Evolutionary conservation across 1,140 invertebrate species (phyloP), one percentile per base, ranked within the genome.

Genomic region (Drosophila sp.): DNA sequence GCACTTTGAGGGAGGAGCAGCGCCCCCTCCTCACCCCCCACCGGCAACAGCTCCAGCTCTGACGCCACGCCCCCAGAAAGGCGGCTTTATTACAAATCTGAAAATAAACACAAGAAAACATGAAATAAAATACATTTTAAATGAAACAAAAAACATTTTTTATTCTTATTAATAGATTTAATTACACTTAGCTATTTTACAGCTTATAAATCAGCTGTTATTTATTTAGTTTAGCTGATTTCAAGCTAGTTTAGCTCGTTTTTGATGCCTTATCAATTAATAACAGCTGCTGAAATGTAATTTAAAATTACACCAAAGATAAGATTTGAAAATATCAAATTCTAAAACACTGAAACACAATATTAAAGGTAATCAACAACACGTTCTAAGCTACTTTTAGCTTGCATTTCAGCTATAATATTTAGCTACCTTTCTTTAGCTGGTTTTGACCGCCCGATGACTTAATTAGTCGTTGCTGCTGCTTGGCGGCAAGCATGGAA

Each of bases 401-500:
- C 27, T 29, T 2, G 25, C 25, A 4, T 29, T 29, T 29, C 27
- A 29, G 21, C 21, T 21, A 21, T 21, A 21, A 21, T 1, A 21
- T 1, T 1, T 21, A 21, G 21, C 21, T 21, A 21, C 21, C 21
- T 69, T 69, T 41, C 50, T 50, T 57, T 57, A 72, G 66, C 61
- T 61, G 43, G 63, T 74, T 82, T 72, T 45, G 58, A 36, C 59
- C 59, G 78, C 36, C 82, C 80, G 82, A 87, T 87, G 82, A 82
- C 82, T 87, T 87, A 87, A 87, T 87, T 89, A 87, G 79, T 25
- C 21, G 21, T 61, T 76, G 72, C 63, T 62, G 76, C 27, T 43
- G 21, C 21, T 21, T 21, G 46, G 78, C 83, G 82, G 82, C 79
- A 89, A 87, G 89, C 78, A 82, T 64, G 48, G 67, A 82, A 72